Conservation (phyloP, 1,140 invertebrate genomes). For the Babylonia areolata region DNA sequence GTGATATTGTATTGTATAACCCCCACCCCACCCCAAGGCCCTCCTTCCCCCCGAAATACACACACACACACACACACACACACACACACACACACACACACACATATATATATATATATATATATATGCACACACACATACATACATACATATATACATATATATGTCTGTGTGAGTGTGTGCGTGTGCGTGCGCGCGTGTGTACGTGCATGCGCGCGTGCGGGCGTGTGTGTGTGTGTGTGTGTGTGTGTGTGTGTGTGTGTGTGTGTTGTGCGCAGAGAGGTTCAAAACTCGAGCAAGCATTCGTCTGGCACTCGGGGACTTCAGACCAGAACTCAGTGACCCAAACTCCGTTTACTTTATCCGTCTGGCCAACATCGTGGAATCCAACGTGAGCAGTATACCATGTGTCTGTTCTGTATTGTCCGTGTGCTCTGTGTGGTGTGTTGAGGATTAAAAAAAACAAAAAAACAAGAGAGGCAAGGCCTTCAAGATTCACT, state of each 20-base stretch:
- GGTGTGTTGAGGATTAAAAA: no score
- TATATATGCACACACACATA: background rate
- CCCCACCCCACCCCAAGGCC: no score
- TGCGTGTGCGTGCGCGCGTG: background rate
- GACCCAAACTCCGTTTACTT: background rate
- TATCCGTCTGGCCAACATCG: background rate
- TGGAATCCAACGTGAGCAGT: background rate
- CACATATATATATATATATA: background rate
- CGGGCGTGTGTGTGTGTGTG: background rate
- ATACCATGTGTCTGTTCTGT: no score
- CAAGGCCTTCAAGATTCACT: no score
- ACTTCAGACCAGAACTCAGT: background rate
- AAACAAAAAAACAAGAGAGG: no score
- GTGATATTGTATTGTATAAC: no score
- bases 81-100: constrained; percentile 2
- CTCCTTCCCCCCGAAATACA: no score
- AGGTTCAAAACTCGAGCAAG: background rate
- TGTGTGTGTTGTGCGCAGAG: background rate
- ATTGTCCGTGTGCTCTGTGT: no score
- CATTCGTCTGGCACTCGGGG: background rate
- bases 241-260: no score
- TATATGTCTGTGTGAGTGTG: background rate
- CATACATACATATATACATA: background rate
- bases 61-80: no score
- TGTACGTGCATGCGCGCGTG: background rate